These are phyloP conservation scores for Tetheella fluctuosa DNA, from an alignment of 2,888 invertebrate species.

Conservation along the genomic window DNA sequence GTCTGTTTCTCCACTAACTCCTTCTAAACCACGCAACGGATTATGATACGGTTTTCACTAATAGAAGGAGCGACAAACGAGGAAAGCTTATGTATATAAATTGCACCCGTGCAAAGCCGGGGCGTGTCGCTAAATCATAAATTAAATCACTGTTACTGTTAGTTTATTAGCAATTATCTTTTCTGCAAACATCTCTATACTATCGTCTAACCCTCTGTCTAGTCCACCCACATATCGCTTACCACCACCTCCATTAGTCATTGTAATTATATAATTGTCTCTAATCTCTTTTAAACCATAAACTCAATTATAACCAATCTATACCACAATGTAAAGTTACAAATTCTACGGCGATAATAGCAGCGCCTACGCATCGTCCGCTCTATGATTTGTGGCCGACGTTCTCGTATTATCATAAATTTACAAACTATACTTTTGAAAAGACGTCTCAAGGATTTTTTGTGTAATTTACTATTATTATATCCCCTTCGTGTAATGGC, in stretches of 20 bases:
- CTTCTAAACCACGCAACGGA: too few relatives aligned
- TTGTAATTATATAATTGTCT: constrained; percentile 8
- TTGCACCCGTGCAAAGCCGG: too few relatives aligned
- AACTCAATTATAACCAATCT: constrained; percentile 22
- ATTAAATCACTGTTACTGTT: too few relatives aligned
- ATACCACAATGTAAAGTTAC: constrained; percentile 2
- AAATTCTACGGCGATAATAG: constrained; percentile 39
- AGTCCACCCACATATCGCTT: background rate
- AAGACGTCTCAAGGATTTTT: constrained; percentile 48
- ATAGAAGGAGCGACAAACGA: too few relatives aligned
- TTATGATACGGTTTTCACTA: too few relatives aligned
- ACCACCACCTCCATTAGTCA: background rate
- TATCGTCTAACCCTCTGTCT: background rate
- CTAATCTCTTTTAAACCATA: constrained; percentile 15
- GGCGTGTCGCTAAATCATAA: background rate
- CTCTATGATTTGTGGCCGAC: constrained; percentile 44
- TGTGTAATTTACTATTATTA: constrained; percentile 34
- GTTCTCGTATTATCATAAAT: constrained; percentile 61
- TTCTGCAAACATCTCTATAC: background rate
- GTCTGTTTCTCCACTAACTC: too few relatives aligned
- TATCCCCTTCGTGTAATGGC: constrained; percentile 18
- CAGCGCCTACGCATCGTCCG: constrained; percentile 44
- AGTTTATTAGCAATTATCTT: too few relatives aligned
- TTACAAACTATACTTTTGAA: constrained; percentile 51
- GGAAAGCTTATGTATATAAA: too few relatives aligned